Base-by-base conservation (phyloP, 2,888 invertebrate genomes). In the Xanthorhoe spadicearia region DNA sequence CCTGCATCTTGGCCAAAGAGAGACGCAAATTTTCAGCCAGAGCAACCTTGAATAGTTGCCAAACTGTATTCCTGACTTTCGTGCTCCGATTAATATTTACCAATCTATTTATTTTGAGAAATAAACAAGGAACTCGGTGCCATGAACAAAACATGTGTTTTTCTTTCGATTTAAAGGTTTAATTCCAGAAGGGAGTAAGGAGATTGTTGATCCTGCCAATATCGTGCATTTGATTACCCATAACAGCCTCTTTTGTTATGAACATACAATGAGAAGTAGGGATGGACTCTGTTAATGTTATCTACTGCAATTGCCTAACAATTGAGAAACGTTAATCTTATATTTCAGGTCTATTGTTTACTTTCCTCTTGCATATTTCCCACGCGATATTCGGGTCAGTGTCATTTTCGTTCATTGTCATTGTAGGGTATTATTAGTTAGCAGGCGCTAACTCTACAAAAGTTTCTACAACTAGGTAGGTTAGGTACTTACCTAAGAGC, bases 11-110 rank as follows among this genome's bases (percentile, higher is more conserved):
- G 74, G 88, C 90, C 91, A 90, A 93, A 93, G 82, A 81, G 82
- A 93, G 92, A 85, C 89, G 92, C 81, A 91, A 78, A 92, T 85
- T 91, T 90, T 74, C 53, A 64, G 64, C 78, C 69, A 66, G 49
- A 64, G 57, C 67, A 86, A 88, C 92, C 93, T 93, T 93, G 93
- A 91, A 87, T 84, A 15, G 9, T 7, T 95, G 87, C 96, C 95
- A 83, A 77, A 79, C 78, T 79, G 77, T 83, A 83, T 83, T 82
- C 82, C 78, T 72, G 68, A 83, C 83, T 84, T 81, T 77, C 80
- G 85, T 84, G 83, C 76, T 80, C 77, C 70, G 76, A 77, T 83
- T 84, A 83, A 83, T 80, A 83, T 81, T 81, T 77, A 75, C 73
- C 66, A 77, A 74, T 74, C 77, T 82, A 83, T 83, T 83, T 83